These are phyloP conservation scores for Pseudorectes ferrugineus DNA, from an alignment of 2,113 vertebrate species.

Conservation along the genomic window DNA sequence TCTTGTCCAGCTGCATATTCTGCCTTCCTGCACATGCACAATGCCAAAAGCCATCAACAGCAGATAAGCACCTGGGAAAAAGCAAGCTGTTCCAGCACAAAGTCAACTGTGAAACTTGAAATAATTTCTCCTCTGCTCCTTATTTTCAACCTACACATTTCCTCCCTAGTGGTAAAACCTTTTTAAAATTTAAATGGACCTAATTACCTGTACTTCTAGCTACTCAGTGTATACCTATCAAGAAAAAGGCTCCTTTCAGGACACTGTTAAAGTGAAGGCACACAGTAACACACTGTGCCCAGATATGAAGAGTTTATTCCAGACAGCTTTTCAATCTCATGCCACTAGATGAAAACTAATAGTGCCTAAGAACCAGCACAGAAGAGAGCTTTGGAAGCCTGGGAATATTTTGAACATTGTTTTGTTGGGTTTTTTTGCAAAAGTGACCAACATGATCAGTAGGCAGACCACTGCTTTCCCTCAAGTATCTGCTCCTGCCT, in stretches of 20 bases:
- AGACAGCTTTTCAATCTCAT: not conserved
- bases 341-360: not conserved
- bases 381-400: not conserved
- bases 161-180: not conserved
- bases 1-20: not conserved
- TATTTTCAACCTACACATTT: not conserved
- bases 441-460: not conserved
- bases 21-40: not conserved
- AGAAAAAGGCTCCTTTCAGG: not conserved
- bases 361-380: not conserved
- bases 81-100: not conserved
- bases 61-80: not conserved
- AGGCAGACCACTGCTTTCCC: not conserved
- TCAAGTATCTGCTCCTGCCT: not conserved
- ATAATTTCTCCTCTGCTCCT: not conserved
- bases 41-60: not conserved
- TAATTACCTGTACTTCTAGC: not conserved
- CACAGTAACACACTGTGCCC: not conserved
- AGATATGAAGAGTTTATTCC: not conserved
- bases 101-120: not conserved
- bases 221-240: not conserved
- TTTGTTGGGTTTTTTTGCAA: not conserved
- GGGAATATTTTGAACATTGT: not conserved
- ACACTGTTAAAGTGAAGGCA: not conserved
- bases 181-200: not conserved